Evolutionary conservation across 37 sponge, comb jelly and placozoan genomes (phyloP), one percentile per base, ranked within the genome.

Genomic region (Theonella swinhoei): DNA sequence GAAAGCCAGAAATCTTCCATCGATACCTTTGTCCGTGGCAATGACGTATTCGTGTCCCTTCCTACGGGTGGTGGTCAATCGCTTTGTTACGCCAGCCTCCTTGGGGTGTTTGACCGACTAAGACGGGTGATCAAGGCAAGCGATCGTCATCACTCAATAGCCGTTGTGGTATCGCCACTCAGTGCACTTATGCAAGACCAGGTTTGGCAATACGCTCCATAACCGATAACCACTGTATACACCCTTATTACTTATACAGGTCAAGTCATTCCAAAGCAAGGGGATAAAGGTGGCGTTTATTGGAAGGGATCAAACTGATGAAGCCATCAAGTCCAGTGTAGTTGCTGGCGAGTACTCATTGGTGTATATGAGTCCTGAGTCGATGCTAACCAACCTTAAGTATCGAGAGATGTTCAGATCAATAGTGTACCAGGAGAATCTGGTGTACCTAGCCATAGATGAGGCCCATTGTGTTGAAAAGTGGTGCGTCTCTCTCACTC

Each of bases 391-490:
- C 22, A 37, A 70, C 23, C 68, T 79, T 24, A 64, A 36, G 41
- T 79, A 25, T 23, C 2, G 82, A 34, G 82, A 81, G 28, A 69
- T 81, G 72, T 70, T 81, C 60, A 70, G 72, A 2, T 70, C 72
- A n/a, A 37, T 26, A 9, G 62, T 81, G 8, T 69, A 70, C 72
- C 70, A 70, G 36, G 11, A 64, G 0, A 64, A 79, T 29, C 28
- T 79, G 24, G 47, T 79, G 28, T 41, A 42, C 4, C 22, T 79
- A 11, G 68, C 58, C 25, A 32, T 79, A 5, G 80, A 79, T 64
- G 80, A 79, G 30, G 67, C 80, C 28, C 80, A 79, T 35, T 79
- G 80, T 24, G 42, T 79, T 34, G 42, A 79, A 64, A 66, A 64
- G 33, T 79, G 80, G 80, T 34, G 4, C 38, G 19, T 74, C 2